Conservation (phyloP, 2,113 vertebrate species). For the Coregonus clupeaformis region DNA sequence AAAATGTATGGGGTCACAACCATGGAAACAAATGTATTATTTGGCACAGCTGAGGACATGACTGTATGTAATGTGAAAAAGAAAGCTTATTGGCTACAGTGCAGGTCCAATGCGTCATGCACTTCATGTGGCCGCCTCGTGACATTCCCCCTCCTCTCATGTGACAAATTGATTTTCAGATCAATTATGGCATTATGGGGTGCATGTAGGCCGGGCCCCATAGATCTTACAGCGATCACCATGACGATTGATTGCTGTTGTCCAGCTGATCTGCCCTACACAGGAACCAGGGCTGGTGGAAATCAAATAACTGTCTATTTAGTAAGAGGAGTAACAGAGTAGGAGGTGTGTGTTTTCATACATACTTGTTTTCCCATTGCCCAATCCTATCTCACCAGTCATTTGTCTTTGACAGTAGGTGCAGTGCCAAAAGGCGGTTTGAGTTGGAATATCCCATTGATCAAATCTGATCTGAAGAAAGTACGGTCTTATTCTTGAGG, state of each 20-base stretch:
- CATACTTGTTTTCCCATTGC: neutral
- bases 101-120: neutral
- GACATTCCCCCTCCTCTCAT: neutral
- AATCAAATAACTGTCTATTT: neutral
- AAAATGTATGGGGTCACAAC: neutral
- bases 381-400: neutral
- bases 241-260: neutral
- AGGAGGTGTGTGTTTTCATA: neutral
- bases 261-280: neutral
- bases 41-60: neutral
- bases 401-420: neutral
- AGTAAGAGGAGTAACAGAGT: neutral
- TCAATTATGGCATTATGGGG: constrained; percentile 7
- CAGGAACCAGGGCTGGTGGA: neutral
- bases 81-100: neutral
- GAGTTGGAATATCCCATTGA: neutral
- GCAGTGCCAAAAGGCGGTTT: neutral
- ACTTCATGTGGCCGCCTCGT: neutral
- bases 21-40: neutral
- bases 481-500: too few species aligned
- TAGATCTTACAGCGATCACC: neutral
- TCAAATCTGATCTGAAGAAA: neutral
- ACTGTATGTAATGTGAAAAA: neutral
- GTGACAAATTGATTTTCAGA: neutral
- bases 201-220: neutral